Evolutionary conservation across 2,888 invertebrate species (phyloP), one percentile per base, ranked within the genome.

Genomic region (Sturmia bella): DNA sequence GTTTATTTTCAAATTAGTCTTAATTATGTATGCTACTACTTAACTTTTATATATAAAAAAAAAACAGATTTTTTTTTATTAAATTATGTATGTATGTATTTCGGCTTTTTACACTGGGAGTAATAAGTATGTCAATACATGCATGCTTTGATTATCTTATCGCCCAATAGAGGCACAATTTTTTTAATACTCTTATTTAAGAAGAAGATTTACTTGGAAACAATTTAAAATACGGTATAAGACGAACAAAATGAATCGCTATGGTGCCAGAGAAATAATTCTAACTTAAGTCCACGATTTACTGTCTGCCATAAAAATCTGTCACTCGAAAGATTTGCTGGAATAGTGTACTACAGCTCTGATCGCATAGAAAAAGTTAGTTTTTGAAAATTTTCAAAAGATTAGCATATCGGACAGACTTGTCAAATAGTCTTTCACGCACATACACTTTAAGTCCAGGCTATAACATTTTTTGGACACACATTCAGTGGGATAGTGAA

Each of bases 131-230:
- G 21, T 11, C 32, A 9, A 45, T 59, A 50, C n/a, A 52, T 15
- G 27, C 6, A 48, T 11, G 32, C 4, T 24, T 52, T 32, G 32
- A 63, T 57, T 69, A 74, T 74, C 74, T 73, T 78, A 64, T 82
- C 77, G 69, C 77, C 68, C 52, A 69, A 69, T 45, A 43, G 59
- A 19, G 39, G 32, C 19, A 32, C 6, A 17, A 64, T 52, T 45
- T 54, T 6, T 54, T 64, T 70, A 37, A 13, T 19, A 19, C 32
- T 50, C n/a, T 45, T 15, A 19, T 32, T n/a, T 12, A 12, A 48
- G 9, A 32, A 37, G 6, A 37, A 11, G 27, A 4, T 45, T 27
- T 4, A n/a, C n/a, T n/a, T n/a, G n/a, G n/a, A n/a, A n/a, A n/a
- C 4, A 5, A 2, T n/a, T n/a, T n/a, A n/a, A n/a, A n/a, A n/a